These are phyloP conservation scores for Chymomyza fuscimana DNA, from an alignment of 2,888 invertebrate genomes.

Conservation along the genomic window DNA sequence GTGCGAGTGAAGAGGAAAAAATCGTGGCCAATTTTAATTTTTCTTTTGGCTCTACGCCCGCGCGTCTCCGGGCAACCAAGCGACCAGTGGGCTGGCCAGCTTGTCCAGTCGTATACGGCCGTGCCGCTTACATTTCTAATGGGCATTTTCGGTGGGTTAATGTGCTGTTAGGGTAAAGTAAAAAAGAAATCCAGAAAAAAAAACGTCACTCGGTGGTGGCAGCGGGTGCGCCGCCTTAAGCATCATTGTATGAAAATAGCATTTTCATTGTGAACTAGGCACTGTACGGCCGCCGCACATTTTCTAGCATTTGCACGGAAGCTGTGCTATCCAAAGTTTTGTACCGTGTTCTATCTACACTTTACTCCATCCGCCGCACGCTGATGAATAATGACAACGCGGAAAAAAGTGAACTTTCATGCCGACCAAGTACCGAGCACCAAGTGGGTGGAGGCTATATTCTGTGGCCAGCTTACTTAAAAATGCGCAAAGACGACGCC, in stretches of 20 bases:
- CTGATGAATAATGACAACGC: constrained; percentile 76
- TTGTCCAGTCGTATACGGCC: constrained; percentile 1
- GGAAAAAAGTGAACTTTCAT: constrained; percentile 62
- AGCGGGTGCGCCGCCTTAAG: constrained; percentile 12
- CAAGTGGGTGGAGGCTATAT: constrained; percentile 3
- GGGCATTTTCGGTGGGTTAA: constrained; percentile 71
- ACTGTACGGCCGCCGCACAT: not conserved
- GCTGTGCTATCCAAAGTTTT: constrained; percentile 24
- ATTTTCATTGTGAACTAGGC: constrained; percentile 22
- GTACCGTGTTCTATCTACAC: not conserved
- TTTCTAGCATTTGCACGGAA: constrained; percentile 50
- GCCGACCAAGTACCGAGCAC: constrained; percentile 24
- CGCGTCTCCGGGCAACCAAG: not conserved
- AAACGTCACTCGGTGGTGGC: constrained; percentile 12
- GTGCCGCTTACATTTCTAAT: constrained; percentile 65
- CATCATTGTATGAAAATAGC: constrained; percentile 46
- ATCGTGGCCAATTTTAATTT: constrained; percentile 79
- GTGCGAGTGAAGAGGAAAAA: constrained; percentile 48
- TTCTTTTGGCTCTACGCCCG: constrained; percentile 44
- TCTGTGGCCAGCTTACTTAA: constrained; percentile 43
- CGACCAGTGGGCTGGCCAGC: constrained; percentile 3
- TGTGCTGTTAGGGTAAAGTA: constrained; percentile 71
- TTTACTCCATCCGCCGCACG: constrained; percentile 12
- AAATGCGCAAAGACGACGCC: constrained; percentile 60
- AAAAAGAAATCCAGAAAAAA: constrained; percentile 27